A percentile compares a stretch with the other conserved stretches of the same genome.
phyloP scores from a whole-genome alignment of 2,113 vertebrate species.

The Orycteropus afer region DNA sequence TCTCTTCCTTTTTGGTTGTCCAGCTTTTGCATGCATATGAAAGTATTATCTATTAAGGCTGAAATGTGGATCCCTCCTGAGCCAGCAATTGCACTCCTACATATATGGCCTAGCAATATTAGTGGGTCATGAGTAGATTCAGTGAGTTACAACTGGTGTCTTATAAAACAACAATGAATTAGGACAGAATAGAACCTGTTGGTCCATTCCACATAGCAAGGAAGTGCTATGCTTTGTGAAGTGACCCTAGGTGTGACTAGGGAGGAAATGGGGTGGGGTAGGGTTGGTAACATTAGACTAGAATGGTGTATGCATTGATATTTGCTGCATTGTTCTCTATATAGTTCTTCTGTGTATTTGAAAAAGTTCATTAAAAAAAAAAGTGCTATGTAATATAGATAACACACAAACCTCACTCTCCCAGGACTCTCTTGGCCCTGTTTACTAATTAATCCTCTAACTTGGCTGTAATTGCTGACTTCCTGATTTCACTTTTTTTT shows the following conservation, averaged over 20 bases:
- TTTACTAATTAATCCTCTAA: neutral
- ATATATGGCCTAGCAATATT: too few relatives aligned
- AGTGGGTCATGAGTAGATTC: neutral
- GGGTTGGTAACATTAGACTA: neutral
- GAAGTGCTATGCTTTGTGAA: neutral
- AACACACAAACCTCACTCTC: neutral
- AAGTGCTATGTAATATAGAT: neutral
- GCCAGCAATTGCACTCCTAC: neutral
- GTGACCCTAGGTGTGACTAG: neutral
- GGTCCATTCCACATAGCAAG: neutral
- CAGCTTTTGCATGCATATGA: too few relatives aligned
- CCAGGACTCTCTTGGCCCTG: neutral
- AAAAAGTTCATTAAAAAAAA: neutral
- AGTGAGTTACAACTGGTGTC: neutral
- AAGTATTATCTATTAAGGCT: neutral
- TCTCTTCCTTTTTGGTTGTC: too few relatives aligned
- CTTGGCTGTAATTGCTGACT: neutral
- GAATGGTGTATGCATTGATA: neutral
- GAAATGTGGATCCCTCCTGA: neutral
- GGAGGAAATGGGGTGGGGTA: accelerated
- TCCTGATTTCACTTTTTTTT: neutral
- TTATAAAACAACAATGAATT: neutral
- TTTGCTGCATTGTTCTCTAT: neutral
- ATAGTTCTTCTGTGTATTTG: neutral
- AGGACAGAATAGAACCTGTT: neutral